These are phyloP conservation scores for Papilio glaucus DNA, from an alignment of 1,140 invertebrate species.

Conservation along the genomic window DNA sequence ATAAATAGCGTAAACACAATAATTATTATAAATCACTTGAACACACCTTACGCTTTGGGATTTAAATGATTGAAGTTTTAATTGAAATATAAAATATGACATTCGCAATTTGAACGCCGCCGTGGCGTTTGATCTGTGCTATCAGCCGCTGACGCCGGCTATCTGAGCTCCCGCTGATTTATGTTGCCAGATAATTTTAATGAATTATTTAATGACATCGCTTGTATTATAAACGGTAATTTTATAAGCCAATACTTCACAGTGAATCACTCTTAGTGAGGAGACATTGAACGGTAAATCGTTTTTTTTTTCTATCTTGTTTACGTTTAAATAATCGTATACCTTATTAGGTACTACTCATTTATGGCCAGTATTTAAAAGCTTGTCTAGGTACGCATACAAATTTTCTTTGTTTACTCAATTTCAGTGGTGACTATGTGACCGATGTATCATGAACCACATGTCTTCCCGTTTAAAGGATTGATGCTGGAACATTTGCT, in stretches of 20 bases:
- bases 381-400: too few relatives aligned
- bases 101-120: constrained; percentile 40
- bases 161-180: constrained; percentile 43
- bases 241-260: constrained; percentile 23
- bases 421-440: too few relatives aligned
- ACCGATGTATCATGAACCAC: too few relatives aligned
- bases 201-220: constrained; percentile 48
- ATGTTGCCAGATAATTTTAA: constrained; percentile 46
- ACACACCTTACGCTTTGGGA: constrained; percentile 21
- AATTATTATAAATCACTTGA: constrained; percentile 42
- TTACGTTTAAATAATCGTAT: not conserved
- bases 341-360: too few relatives aligned
- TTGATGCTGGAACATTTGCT: too few relatives aligned
- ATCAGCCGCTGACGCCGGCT: constrained; percentile 2
- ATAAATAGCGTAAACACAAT: constrained; percentile 31
- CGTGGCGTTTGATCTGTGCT: constrained; percentile 29
- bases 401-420: too few relatives aligned
- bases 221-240: constrained; percentile 37
- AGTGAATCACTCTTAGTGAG: constrained; percentile 1
- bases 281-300: not conserved
- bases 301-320: not conserved
- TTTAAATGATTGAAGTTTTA: constrained; percentile 26
- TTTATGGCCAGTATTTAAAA: too few relatives aligned
- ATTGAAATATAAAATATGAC: constrained; percentile 36
- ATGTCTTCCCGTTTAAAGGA: too few relatives aligned